Evolutionary conservation across 2,113 vertebrate species (phyloP).

Genomic region (Leptosomus discolor): DNA sequence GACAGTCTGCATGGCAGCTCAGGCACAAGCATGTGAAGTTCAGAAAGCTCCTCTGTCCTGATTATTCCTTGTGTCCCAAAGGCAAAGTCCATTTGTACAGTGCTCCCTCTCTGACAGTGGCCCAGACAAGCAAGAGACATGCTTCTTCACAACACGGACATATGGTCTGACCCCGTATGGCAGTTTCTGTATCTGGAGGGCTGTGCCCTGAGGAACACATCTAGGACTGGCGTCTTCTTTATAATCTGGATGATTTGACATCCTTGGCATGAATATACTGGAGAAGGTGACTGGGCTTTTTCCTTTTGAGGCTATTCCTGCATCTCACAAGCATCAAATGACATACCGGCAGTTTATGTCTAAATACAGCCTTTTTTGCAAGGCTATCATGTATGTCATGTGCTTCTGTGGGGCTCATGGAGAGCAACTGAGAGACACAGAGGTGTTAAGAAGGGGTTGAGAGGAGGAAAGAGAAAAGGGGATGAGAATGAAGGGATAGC

Average conservation of each 20-base stretch:
- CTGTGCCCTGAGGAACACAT: background rate
- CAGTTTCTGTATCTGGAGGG: background rate
- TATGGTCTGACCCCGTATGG: background rate
- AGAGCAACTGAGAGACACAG: background rate
- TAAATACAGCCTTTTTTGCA: background rate
- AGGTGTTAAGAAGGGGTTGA: background rate
- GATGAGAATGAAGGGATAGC: background rate
- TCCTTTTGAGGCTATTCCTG: background rate
- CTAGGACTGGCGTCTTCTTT: background rate
- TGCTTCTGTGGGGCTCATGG: background rate
- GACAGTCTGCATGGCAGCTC: background rate
- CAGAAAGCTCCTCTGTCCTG: background rate
- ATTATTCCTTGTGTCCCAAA: background rate
- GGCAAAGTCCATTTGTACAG: background rate
- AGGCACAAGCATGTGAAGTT: background rate
- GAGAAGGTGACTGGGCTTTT: background rate
- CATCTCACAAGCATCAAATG: background rate
- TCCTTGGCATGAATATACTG: background rate
- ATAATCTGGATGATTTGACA: background rate
- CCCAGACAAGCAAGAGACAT: background rate
- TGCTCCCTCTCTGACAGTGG: background rate
- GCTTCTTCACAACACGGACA: background rate
- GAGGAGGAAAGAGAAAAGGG: background rate
- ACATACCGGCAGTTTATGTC: background rate
- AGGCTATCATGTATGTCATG: background rate